Conservation (phyloP, 2,113 vertebrate genomes). For the Cebus imitator region DNA sequence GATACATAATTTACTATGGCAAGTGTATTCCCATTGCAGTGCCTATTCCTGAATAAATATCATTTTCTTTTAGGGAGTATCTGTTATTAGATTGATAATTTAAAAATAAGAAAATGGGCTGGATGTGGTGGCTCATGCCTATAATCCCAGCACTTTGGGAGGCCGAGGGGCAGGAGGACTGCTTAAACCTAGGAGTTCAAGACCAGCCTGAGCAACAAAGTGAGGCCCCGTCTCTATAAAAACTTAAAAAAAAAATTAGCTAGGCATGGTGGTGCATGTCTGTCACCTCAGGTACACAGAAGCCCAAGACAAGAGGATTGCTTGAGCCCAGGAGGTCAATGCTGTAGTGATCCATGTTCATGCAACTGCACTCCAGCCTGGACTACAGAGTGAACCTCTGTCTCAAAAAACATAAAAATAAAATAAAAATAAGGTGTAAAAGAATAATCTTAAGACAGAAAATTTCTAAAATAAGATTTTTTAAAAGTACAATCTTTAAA, state of each 20-base stretch:
- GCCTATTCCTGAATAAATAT: no score
- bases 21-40: no score
- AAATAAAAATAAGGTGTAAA: not conserved
- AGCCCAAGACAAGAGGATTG: not conserved
- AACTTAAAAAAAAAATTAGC: not conserved
- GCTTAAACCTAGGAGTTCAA: not conserved
- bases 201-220: not conserved
- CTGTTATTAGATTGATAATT: no score
- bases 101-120: not conserved
- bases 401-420: not conserved
- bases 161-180: not conserved
- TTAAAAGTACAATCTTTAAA: not conserved
- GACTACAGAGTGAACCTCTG: not conserved
- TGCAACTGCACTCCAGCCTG: not conserved
- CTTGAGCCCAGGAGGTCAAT: not conserved
- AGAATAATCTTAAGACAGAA: not conserved
- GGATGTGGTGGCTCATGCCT: not conserved
- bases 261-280: not conserved
- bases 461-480: not conserved
- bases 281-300: not conserved
- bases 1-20: no score
- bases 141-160: not conserved
- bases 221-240: not conserved
- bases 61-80: no score
- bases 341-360: not conserved